These are phyloP conservation scores for Bombus cullumanus DNA, from an alignment of 1,140 invertebrate species.

Conservation along the genomic window DNA sequence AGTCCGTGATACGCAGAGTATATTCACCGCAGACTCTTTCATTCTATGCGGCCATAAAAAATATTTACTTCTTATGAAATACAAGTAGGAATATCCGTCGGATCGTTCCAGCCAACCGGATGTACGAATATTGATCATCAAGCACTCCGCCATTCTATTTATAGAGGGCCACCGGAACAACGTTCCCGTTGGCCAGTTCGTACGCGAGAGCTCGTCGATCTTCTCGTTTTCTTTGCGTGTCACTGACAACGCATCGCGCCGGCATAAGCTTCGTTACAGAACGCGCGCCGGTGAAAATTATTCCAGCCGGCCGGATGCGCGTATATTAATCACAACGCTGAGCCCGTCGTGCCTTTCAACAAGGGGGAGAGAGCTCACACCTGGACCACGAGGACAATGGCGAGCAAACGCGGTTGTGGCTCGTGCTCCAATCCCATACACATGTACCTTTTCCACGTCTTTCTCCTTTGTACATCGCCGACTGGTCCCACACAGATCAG, in stretches of 20 bases:
- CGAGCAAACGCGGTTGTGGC: neutral
- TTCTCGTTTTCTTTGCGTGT: conserved; percentile 46
- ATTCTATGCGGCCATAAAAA: neutral
- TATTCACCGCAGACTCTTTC: neutral
- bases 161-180: conserved; percentile 60
- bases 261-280: neutral
- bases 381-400: conserved; percentile 39
- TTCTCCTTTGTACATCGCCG: conserved; percentile 11
- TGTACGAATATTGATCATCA: conserved; percentile 56
- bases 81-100: conserved; percentile 54
- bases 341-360: neutral
- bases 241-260: neutral
- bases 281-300: conserved; percentile 14
- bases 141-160: conserved; percentile 60
- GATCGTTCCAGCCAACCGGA: conserved; percentile 43
- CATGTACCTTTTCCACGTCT: neutral
- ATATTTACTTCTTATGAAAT: conserved; percentile 52
- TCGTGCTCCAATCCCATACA: neutral
- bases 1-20: neutral
- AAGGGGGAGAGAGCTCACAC: conserved; percentile 1
- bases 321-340: conserved; percentile 30
- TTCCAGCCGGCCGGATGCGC: conserved; percentile 16
- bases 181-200: conserved; percentile 43
- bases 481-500: conserved; percentile 1
- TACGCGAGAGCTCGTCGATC: conserved; percentile 10